Base-by-base conservation (phyloP, 2,113 vertebrate species). In the Puntigrus tetrazona region DNA sequence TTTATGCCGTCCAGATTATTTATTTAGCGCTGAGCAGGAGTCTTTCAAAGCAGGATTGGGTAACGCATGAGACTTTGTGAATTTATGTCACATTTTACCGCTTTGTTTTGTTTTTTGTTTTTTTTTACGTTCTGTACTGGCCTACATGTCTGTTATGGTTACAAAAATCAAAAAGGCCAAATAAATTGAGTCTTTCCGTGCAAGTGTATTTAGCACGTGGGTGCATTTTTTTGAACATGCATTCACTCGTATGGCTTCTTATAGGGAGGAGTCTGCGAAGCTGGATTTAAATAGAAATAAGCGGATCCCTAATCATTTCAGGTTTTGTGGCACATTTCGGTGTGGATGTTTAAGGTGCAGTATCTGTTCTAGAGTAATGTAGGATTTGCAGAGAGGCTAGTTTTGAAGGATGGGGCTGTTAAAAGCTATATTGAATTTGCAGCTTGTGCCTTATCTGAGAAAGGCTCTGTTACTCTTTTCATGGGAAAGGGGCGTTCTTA, bases 1-100 rank as follows among this genome's bases (percentile, higher is more conserved):
- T 92, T 92, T 91, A 87, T 86, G 83, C 78, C 13, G 78, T 87
- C 88, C 88, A 91, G 89, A 91, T 92, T 92, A 89, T 94, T 91
- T 88, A 88, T 90, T 82, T 88, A 87, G 86, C 10, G 57, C 86
- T 88, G 84, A 88, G 92, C 85, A 38, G 87, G 77, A 55, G 57
- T 82, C 89, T 91, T 92, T 91, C 89, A 85, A 90, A 88, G 86
- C 78, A 20, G 88, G 88, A 92, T 91, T 88, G 86, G 87, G 90
- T 91, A 91, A 91, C 89, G 85, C 85, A 76, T 85, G 82, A 63
- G 55, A 86, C 87, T 84, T 80, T 88, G 69, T 59, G 22, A 63
- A 57, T 74, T 81, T 67, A 59, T 59, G 47, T 79, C 74, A 45
- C 31, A 50, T 41, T 67, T 82, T 73, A 36, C 75, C 41, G 1